A percentile compares a stretch with the other conserved stretches of the same genome.
phyloP scores from a whole-genome alignment of 23 tunicate genomes.

The Trididemnum miniatum region DNA sequence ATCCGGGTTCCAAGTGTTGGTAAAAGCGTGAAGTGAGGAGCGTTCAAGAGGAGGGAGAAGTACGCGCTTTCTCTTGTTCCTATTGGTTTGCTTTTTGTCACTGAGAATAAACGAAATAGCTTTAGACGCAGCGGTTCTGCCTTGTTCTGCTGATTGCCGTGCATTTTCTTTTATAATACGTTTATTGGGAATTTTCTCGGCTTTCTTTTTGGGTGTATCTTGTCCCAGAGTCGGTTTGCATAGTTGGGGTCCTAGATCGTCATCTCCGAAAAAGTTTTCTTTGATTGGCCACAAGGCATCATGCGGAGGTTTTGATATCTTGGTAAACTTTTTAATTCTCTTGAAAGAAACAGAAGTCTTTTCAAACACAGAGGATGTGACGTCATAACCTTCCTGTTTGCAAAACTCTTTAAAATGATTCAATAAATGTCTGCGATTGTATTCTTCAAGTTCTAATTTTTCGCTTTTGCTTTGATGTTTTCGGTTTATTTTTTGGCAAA shows the following conservation, averaged over 20 bases:
- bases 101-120: conserved; percentile 1
- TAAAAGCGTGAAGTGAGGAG: neutral
- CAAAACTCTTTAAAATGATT: conserved; percentile 17
- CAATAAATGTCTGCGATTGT: neutral
- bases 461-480: too few relatives aligned
- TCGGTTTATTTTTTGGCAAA: too few relatives aligned
- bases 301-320: conserved; percentile 13
- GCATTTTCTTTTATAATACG: conserved; percentile 3
- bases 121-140: conserved; percentile 12
- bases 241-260: neutral
- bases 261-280: neutral
- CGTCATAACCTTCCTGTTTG: conserved; percentile 13
- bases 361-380: neutral
- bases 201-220: neutral
- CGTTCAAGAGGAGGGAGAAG: conserved; percentile 21
- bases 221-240: neutral
- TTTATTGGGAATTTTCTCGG: neutral
- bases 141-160: conserved; percentile 15
- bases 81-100: neutral
- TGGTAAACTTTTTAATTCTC: neutral
- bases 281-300: neutral
- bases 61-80: neutral
- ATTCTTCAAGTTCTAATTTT: too few relatives aligned
- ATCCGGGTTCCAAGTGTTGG: conserved; percentile 37
- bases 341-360: neutral